Conservation (phyloP, 2,888 invertebrate species). For the Scotopteryx bipunctaria region DNA sequence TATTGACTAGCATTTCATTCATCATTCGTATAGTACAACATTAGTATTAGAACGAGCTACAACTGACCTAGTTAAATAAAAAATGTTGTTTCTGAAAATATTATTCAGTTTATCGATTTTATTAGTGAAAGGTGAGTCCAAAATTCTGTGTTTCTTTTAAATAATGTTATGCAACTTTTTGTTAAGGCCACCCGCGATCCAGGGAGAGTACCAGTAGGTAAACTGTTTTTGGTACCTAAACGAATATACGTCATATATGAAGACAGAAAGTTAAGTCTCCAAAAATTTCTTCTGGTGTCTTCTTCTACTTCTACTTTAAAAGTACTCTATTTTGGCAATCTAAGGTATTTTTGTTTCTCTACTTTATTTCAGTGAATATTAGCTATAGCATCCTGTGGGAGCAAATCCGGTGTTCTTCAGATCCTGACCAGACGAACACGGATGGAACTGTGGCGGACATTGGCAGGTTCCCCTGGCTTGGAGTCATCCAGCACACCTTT, state of each 20-base stretch:
- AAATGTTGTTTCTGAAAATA: conserved; percentile 2
- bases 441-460: conserved; percentile 49
- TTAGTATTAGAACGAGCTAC: background rate
- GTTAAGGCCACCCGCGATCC: too few species aligned
- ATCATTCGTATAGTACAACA: background rate
- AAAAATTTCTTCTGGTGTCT: too few species aligned
- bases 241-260: too few species aligned
- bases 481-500: conserved; percentile 61
- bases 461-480: conserved; percentile 65
- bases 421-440: conserved; percentile 41
- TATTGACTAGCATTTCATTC: background rate
- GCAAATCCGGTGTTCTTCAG: conserved; percentile 47
- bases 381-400: conserved; percentile 42
- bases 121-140: conserved; percentile 10
- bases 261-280: too few species aligned
- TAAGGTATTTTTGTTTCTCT: too few species aligned
- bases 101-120: conserved; percentile 1
- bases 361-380: conserved; percentile 27
- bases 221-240: too few species aligned
- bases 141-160: background rate
- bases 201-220: too few species aligned
- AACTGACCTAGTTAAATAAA: background rate
- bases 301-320: too few species aligned
- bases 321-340: too few species aligned
- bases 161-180: too few species aligned